phyloP scores from a whole-genome alignment of 2,888 invertebrate species.

The Dastarcus helophoroides region DNA sequence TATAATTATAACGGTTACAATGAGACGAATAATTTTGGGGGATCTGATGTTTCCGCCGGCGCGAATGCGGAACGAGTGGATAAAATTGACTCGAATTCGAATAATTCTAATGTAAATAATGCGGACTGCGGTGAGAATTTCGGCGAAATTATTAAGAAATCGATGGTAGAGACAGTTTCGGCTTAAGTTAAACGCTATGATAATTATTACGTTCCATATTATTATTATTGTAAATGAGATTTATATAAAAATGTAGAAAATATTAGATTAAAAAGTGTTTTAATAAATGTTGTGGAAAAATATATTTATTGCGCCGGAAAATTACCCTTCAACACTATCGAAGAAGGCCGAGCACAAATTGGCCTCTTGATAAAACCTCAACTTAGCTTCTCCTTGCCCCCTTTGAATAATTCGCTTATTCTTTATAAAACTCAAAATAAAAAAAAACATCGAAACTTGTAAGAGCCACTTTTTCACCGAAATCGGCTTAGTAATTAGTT shows the following conservation, averaged over 20 bases:
- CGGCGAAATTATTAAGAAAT: slow-evolving; percentile 85
- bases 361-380: too few species aligned
- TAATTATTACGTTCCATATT: slow-evolving; percentile 35
- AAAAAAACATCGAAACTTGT: too few species aligned
- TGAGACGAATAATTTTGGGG: slow-evolving; percentile 39
- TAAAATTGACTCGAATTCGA: slow-evolving; percentile 22
- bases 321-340: too few species aligned
- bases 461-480: too few species aligned
- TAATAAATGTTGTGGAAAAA: slow-evolving; percentile 39
- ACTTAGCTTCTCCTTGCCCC: too few species aligned
- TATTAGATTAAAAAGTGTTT: slow-evolving; percentile 35
- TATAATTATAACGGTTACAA: slow-evolving; percentile 44
- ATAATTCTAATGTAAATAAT: slow-evolving; percentile 17
- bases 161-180: slow-evolving; percentile 82
- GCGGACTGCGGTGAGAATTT: slow-evolving; percentile 62
- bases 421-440: too few species aligned
- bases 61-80: slow-evolving; percentile 18
- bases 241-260: slow-evolving; percentile 37
- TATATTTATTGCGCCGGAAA: slow-evolving; percentile 1
- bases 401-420: too few species aligned
- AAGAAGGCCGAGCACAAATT: too few species aligned
- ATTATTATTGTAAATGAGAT: slow-evolving; percentile 34
- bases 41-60: slow-evolving; percentile 17
- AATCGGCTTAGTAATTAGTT: too few species aligned
- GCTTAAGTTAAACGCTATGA: slow-evolving; percentile 43